Evolutionary conservation across 2,113 vertebrate genomes (phyloP), one percentile per base, ranked within the genome.

Genomic region (Corapipo altera): DNA sequence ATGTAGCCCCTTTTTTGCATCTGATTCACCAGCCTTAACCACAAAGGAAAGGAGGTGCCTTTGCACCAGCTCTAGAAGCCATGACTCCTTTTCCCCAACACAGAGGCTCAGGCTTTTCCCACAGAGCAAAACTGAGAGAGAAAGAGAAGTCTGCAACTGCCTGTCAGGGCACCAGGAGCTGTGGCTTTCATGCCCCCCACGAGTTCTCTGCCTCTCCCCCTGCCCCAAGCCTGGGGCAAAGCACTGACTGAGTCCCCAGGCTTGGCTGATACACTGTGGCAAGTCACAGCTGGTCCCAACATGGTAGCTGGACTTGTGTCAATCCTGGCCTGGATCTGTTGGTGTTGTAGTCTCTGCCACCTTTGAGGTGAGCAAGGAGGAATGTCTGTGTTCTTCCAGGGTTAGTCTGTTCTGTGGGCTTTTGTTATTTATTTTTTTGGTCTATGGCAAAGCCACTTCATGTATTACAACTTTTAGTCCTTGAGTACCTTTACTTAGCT

Each of bases 141-240:
- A 12, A 22, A 48, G 55, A 27, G 35, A 27, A 58, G 13, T 13
- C 57, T 4, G 3, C 62, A 73, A 17, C 11, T 41, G 24, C 24
- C 17, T 32, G 14, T n/a, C 51, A 24, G 52, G 17, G 23, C 54
- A 54, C 6, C 79, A 62, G 48, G 43, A 62, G 33, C 46, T 0
- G 0, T n/a, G n/a, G n/a, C 41, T 62, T 15, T 4, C 1, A 1
- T 15, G 24, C 32, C 8, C 9, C 12, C 1, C 3, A 3, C 0
- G 4, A 86, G 16, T 32, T 28, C 10, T 26, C 19, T 37, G 6
- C 1, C 20, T 55, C 20, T 1, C 3, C 6, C 22, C 5, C 8
- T 77, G 23, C 35, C 10, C 8, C 6, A 37, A 41, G 7, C 12
- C 24, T 8, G 8, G 35, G 39, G 15, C 22, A 70, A 28, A 54